Percentiles rank a stretch among this genome's conserved stretches.
Evolutionary conservation across 2,888 invertebrate genomes (phyloP).

Genomic region (Spilarctia lutea): DNA sequence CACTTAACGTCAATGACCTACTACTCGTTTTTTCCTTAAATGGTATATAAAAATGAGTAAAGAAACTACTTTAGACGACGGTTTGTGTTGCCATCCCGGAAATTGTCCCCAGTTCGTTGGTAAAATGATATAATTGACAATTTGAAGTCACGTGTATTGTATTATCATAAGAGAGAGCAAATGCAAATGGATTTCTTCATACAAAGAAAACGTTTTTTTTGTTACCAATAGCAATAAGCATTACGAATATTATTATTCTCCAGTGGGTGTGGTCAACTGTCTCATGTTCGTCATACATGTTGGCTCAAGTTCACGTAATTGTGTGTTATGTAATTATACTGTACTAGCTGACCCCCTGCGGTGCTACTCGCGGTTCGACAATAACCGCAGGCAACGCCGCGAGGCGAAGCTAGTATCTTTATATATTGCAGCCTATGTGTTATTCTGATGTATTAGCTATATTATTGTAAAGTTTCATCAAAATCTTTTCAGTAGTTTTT

Average conservation of each 20-base stretch:
- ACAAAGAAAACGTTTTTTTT: neutral
- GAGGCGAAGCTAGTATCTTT: too few relatives aligned
- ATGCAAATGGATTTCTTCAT: neutral
- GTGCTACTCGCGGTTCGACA: too few relatives aligned
- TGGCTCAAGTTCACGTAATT: slow-evolving; percentile 3
- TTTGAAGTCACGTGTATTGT: neutral
- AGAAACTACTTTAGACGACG: too few relatives aligned
- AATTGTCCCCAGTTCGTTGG: neutral
- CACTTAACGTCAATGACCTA: too few relatives aligned
- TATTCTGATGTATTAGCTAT: too few relatives aligned
- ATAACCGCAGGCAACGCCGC: too few relatives aligned
- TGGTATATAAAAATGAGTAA: too few relatives aligned
- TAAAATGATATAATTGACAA: neutral
- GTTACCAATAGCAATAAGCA: neutral
- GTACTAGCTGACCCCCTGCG: neutral
- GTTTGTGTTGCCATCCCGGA: neutral
- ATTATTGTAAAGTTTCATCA: too few relatives aligned
- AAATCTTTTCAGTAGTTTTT: too few relatives aligned
- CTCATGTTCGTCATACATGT: slow-evolving; percentile 3
- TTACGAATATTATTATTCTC: neutral
- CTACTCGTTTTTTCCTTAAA: too few relatives aligned
- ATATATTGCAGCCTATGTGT: too few relatives aligned
- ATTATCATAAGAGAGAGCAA: neutral
- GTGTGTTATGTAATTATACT: slow-evolving; percentile 8
- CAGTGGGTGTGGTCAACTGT: slow-evolving; percentile 1